These are phyloP conservation scores for Cirrhinus molitorella DNA, from an alignment of 2,797 vertebrate species.

Conservation along the genomic window DNA sequence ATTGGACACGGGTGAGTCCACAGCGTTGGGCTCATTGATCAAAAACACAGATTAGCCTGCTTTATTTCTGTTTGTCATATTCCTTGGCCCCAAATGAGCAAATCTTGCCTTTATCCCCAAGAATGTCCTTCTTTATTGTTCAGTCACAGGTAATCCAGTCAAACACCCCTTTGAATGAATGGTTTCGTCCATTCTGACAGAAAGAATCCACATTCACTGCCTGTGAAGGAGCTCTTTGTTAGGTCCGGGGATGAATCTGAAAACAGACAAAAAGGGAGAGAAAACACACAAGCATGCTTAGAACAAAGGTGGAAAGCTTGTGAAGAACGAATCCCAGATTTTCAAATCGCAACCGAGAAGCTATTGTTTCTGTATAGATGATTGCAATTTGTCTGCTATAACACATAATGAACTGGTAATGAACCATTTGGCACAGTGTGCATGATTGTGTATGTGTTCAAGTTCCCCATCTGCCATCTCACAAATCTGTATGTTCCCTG, in stretches of 20 bases:
- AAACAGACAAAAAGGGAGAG: constrained; percentile 63
- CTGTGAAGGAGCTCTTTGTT: constrained; percentile 80
- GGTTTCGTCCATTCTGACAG: constrained; percentile 81
- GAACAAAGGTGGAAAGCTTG: constrained; percentile 70
- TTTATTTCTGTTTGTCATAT: constrained; percentile 33
- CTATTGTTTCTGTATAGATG: constrained; percentile 14
- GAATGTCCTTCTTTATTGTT: constrained; percentile 59
- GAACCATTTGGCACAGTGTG: neutral
- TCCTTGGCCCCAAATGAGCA: constrained; percentile 78
- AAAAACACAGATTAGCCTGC: constrained; percentile 76
- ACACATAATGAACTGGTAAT: neutral
- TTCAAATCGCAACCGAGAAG: constrained; percentile 61
- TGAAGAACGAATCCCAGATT: constrained; percentile 68
- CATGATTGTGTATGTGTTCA: neutral
- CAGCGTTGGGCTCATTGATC: constrained; percentile 74
- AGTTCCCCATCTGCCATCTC: neutral
- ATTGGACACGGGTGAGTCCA: constrained; percentile 74
- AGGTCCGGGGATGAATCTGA: constrained; percentile 98
- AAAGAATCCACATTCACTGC: constrained; percentile 74
- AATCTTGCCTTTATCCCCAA: constrained; percentile 75
- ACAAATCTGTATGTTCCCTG: neutral
- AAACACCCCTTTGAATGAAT: constrained; percentile 83
- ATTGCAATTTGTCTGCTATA: neutral
- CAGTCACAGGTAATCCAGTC: constrained; percentile 90
- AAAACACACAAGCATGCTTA: constrained; percentile 75